A percentile compares a stretch with the other conserved stretches of the same genome.
These are phyloP conservation scores for Enteromius unitaeniatus DNA, from an alignment of 2,797 vertebrate genomes.

Conservation along the genomic window DNA sequence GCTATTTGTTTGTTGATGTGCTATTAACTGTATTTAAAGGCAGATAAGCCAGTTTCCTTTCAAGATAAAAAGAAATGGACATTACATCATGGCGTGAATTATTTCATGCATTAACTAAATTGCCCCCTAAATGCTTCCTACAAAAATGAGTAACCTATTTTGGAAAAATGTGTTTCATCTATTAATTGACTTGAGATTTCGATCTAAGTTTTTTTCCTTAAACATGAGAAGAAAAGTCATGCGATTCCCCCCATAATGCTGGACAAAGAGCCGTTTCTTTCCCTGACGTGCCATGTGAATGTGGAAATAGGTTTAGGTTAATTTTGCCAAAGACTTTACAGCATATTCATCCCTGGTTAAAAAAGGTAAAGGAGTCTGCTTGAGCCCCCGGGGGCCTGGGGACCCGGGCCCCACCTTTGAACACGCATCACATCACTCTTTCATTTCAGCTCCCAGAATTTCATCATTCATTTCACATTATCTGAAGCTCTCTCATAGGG, in stretches of 20 bases:
- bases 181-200: conserved; percentile 76
- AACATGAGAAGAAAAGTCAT: conserved; percentile 74
- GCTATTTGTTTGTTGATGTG: conserved; percentile 78
- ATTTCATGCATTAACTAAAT: conserved; percentile 78
- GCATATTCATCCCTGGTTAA: conserved; percentile 73
- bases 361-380: conserved; percentile 76
- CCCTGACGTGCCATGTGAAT: conserved; percentile 65
- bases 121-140: conserved; percentile 75
- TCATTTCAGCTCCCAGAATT: conserved; percentile 82
- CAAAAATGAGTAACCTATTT: conserved; percentile 64
- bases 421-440: conserved; percentile 75
- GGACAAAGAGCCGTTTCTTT: conserved; percentile 68
- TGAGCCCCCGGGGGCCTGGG: conserved; percentile 68
- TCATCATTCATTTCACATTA: conserved; percentile 84
- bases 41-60: conserved; percentile 76
- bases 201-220: conserved; percentile 72
- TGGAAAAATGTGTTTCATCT: conserved; percentile 79
- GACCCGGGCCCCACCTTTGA: conserved; percentile 81
- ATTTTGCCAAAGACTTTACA: conserved; percentile 76
- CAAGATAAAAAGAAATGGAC: conserved; percentile 79
- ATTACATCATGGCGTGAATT: conserved; percentile 80
- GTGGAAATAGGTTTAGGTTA: conserved; percentile 77
- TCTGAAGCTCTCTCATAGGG: conserved; percentile 71
- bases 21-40: conserved; percentile 76
- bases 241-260: conserved; percentile 68